Conservation (phyloP, 1,140 invertebrate genomes). For the Heliconius himera region DNA sequence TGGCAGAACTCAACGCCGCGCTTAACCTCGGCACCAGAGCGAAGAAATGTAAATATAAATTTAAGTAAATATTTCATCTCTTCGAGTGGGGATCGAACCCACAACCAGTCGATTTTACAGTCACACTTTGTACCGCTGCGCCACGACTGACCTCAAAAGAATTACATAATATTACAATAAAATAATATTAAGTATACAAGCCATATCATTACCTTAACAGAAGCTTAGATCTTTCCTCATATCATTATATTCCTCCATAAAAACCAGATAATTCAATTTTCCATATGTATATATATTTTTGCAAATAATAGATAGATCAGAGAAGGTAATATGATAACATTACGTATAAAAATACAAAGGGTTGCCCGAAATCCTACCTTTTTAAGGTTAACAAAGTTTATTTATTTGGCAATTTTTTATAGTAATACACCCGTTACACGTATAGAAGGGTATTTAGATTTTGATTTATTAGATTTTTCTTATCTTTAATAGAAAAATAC, state of each 20-base stretch:
- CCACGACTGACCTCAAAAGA: too few species aligned
- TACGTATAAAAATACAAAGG: slow-evolving; percentile 30
- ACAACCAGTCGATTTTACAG: too few species aligned
- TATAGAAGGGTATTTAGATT: neutral
- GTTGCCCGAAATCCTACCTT: slow-evolving; percentile 11
- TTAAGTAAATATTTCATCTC: too few species aligned
- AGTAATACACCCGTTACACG: neutral
- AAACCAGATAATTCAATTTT: slow-evolving; percentile 30
- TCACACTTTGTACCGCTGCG: too few species aligned
- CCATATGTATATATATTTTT: slow-evolving; percentile 9
- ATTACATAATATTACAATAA: neutral
- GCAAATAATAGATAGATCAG: slow-evolving; percentile 32
- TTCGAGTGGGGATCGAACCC: too few species aligned
- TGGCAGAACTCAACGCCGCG: too few species aligned
- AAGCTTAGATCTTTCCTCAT: slow-evolving; percentile 6
- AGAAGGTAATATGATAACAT: slow-evolving; percentile 29
- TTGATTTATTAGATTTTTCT: neutral
- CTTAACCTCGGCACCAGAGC: too few species aligned
- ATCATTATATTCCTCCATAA: slow-evolving; percentile 18
- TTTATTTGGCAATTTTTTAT: slow-evolving; percentile 19
- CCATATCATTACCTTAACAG: neutral
- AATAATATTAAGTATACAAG: neutral
- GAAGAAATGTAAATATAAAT: too few species aligned
- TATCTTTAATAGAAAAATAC: neutral
- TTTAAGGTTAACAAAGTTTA: slow-evolving; percentile 21